Evolutionary conservation across 2,797 vertebrate species (phyloP).

Genomic region (Lateolabrax maculatus): DNA sequence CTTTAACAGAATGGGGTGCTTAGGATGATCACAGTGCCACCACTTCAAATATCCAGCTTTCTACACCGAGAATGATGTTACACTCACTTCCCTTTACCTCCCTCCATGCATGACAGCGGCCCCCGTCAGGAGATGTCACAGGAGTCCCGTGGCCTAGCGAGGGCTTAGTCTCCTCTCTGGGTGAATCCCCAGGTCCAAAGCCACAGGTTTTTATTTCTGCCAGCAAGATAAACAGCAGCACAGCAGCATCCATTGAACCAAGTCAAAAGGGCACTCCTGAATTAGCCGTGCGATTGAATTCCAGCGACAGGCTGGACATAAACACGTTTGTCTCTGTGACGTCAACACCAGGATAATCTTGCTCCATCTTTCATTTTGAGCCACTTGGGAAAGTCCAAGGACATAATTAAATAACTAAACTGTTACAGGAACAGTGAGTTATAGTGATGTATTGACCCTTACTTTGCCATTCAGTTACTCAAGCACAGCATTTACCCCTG

Average conservation of each 20-base stretch:
- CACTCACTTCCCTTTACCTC: background rate
- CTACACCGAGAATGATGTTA: background rate
- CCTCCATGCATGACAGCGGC: no score
- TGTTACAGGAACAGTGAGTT: background rate
- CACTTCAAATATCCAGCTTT: background rate
- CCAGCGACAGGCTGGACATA: background rate
- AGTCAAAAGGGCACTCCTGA: conserved; percentile 15
- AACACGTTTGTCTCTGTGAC: conserved; percentile 4
- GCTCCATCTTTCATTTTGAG: background rate
- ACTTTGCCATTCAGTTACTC: background rate
- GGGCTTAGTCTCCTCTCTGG: background rate
- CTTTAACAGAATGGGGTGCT: background rate
- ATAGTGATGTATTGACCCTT: background rate
- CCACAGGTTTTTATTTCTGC: conserved; percentile 13
- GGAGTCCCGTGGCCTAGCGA: background rate
- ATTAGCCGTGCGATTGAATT: conserved; percentile 10
- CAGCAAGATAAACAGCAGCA: conserved; percentile 26
- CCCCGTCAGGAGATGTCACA: background rate
- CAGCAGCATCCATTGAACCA: background rate
- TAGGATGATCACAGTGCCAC: background rate
- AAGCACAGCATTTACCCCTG: background rate
- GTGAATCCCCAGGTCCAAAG: conserved; percentile 20
- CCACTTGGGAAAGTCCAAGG: background rate
- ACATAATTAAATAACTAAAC: conserved; percentile 1
- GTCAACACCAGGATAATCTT: background rate